Base-by-base conservation (phyloP, 2,888 invertebrate species). In the Melanostoma scalare region DNA sequence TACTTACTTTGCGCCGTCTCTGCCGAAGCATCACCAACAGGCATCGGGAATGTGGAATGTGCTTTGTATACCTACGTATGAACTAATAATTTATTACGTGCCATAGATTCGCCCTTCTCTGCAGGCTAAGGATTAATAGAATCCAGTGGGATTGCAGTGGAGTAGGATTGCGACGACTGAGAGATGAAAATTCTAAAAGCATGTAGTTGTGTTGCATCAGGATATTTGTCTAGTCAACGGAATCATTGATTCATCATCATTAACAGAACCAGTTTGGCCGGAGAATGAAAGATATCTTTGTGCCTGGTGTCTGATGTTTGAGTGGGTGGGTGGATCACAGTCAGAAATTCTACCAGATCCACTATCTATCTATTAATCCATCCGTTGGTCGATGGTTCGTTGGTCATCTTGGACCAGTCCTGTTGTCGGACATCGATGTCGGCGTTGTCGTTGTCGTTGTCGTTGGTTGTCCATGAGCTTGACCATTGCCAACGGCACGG, bases 161-260 rank as follows among this genome's bases (percentile, higher is more conserved):
- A 0, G 8, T 6, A 65, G 38, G 9, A 67, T 42, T 10, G 33
- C 20, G 20, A 20, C 20, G 0, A 20, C 20, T 20, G 20, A 20
- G 20, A 20, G 8, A n/a, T 8, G 6, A 58, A 58, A 40, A 46
- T 44, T 44, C 50, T 46, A 42, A 60, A 68, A 40, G 50, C 63
- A 40, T 38, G 30, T 6, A 6, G 61, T 20, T 35, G 36, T 65
- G 61, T 58, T 56, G 78, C 74, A 84, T 35, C 30, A 75, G 84
- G 79, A 84, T 84, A 84, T 84, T 84, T 84, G 79, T 84, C 84
- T 84, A 84, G 84, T 84, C 84, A 79, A 84, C 84, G 67, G 75
- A 84, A 67, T 84, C 84, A 84, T 84, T 84, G 84, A 84, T 79
- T 84, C 84, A 84, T 84, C 84, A 84, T 84, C 84, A 84, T 84